A percentile compares a stretch with the other conserved stretches of the same genome.
Evolutionary conservation across 2,113 vertebrate genomes (phyloP).

Genomic region (Corythaixoides concolor): DNA sequence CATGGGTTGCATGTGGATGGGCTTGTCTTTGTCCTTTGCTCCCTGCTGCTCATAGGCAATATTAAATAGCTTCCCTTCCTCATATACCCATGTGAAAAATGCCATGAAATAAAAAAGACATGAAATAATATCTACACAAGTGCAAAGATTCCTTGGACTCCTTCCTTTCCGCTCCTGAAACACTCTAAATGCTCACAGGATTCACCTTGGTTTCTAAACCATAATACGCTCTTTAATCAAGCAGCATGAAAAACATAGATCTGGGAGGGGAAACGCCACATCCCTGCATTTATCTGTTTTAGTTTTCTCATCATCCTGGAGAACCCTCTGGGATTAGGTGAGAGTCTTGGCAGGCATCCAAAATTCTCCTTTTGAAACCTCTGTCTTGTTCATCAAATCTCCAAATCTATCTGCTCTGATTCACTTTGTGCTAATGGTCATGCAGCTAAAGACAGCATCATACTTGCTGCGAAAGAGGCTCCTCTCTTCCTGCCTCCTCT

Average conservation of each 20-base stretch:
- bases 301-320: not conserved
- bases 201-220: not conserved
- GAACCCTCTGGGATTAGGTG: not conserved
- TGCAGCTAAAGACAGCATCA: not conserved
- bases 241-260: not conserved
- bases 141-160: not conserved
- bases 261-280: too few species aligned
- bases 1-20: not conserved
- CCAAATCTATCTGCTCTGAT: not conserved
- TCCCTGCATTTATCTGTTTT: not conserved
- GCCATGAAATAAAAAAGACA: not conserved
- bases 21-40: not conserved
- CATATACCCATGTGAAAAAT: not conserved
- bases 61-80: not conserved
- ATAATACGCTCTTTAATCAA: not conserved
- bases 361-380: not conserved
- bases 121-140: not conserved
- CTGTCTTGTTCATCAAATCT: not conserved
- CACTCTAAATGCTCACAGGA: not conserved
- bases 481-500: not conserved
- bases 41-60: not conserved
- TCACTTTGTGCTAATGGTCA: not conserved
- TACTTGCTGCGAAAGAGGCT: not conserved
- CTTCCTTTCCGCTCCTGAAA: not conserved
- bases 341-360: not conserved